phyloP scores from a whole-genome alignment of 2,888 invertebrate genomes.

The Calameuta pallipes region DNA sequence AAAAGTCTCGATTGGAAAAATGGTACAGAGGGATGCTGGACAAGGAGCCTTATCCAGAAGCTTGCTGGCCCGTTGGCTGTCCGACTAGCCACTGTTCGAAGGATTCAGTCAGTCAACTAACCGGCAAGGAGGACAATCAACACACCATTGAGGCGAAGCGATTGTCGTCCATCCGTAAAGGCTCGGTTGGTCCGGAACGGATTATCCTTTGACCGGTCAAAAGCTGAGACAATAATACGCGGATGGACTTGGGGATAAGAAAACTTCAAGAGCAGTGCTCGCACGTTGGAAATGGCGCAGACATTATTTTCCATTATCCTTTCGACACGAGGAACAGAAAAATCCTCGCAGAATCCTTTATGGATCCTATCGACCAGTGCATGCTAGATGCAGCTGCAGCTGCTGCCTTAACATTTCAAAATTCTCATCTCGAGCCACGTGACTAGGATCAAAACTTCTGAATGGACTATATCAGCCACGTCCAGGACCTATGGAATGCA shows the following conservation, averaged over 20 bases:
- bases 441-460: neutral
- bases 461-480: neutral
- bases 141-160: slow-evolving; percentile 41
- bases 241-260: slow-evolving; percentile 31
- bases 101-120: neutral
- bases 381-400: neutral
- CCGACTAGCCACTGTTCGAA: neutral
- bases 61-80: neutral
- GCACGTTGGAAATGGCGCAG: slow-evolving; percentile 20
- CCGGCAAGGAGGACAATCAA: slow-evolving; percentile 38
- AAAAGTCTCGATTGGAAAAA: neutral
- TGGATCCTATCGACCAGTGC: neutral
- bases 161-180: slow-evolving; percentile 49
- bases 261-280: neutral
- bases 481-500: neutral
- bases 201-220: slow-evolving; percentile 57
- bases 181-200: slow-evolving; percentile 48
- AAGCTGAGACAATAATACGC: slow-evolving; percentile 55
- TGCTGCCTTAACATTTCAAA: neutral
- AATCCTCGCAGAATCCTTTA: slow-evolving; percentile 28
- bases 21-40: neutral
- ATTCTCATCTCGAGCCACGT: neutral
- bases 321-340: slow-evolving; percentile 45
- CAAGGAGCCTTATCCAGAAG: neutral
- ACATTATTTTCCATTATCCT: slow-evolving; percentile 51